Conservation (phyloP, 2,797 vertebrate species). For the Rhadinocentrus ornatus region DNA sequence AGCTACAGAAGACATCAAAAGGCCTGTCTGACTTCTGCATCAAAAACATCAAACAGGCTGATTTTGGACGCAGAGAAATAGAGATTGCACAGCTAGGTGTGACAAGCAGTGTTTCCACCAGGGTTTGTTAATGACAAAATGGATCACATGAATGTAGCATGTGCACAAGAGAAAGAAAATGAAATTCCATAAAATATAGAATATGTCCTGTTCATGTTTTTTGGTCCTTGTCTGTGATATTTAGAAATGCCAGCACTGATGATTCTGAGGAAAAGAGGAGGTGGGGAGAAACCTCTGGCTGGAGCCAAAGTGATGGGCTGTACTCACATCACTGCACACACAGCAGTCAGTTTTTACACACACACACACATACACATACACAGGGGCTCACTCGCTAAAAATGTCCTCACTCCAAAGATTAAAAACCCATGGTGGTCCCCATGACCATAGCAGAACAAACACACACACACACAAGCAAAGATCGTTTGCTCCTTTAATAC, state of each 20-base stretch:
- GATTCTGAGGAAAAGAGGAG: conserved; percentile 90
- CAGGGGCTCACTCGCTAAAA: too few species aligned
- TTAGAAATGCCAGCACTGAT: conserved; percentile 94
- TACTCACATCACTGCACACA: conserved; percentile 94
- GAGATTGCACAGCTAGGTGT: conserved; percentile 90
- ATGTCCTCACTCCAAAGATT: too few species aligned
- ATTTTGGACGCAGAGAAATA: conserved; percentile 91
- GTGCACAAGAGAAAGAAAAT: not conserved
- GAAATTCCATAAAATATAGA: not conserved
- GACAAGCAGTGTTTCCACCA: not conserved
- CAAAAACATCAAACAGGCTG: conserved; percentile 92
- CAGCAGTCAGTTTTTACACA: conserved; percentile 86
- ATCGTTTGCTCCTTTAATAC: too few species aligned
- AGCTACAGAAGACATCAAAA: conserved; percentile 88
- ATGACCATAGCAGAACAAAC: too few species aligned
- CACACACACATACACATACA: not conserved
- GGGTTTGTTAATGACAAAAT: not conserved
- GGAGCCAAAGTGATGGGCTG: conserved; percentile 86
- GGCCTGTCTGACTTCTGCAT: conserved; percentile 91
- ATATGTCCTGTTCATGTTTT: not conserved
- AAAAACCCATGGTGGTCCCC: too few species aligned
- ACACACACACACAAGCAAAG: too few species aligned
- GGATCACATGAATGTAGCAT: not conserved
- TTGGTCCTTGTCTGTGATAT: not conserved
- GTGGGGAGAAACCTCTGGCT: conserved; percentile 90